Evolutionary conservation across 2,888 invertebrate species (phyloP).

Genomic region (Aquatica leii): DNA sequence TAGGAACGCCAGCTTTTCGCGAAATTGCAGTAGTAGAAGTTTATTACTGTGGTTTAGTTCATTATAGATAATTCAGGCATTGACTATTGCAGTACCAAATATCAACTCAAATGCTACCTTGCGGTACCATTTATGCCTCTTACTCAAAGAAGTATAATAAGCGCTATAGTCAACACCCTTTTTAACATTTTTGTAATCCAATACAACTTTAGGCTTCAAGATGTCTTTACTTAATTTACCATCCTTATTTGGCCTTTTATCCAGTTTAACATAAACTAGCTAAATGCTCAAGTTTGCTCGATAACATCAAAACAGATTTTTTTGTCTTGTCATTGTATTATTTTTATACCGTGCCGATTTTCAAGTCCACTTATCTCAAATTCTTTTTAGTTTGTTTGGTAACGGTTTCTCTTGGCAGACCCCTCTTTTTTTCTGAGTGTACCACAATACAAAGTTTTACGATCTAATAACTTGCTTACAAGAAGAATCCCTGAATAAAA

Average conservation of each 20-base stretch:
- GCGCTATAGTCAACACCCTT: not conserved
- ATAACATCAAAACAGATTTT: not conserved
- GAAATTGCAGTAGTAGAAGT: not conserved
- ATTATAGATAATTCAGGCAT: not conserved
- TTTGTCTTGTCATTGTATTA: not conserved
- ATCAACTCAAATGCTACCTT: not conserved
- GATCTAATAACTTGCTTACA: too few relatives aligned
- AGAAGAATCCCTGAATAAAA: not conserved
- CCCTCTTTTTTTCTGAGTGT: not conserved
- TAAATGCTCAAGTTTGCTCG: too few relatives aligned
- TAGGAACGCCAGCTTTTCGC: conserved; percentile 4
- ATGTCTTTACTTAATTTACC: not conserved
- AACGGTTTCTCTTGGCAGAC: not conserved
- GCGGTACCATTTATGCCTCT: too few relatives aligned
- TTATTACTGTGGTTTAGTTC: not conserved
- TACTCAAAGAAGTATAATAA: too few relatives aligned
- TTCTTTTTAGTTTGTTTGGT: too few relatives aligned
- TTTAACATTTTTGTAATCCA: too few relatives aligned
- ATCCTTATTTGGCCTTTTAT: too few relatives aligned
- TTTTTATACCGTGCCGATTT: not conserved
- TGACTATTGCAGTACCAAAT: not conserved
- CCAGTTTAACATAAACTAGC: too few relatives aligned
- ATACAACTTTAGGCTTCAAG: too few relatives aligned
- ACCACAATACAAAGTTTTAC: not conserved
- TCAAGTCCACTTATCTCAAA: not conserved